Conservation (phyloP, 2,888 invertebrate genomes). For the Clepsis dumicolana region DNA sequence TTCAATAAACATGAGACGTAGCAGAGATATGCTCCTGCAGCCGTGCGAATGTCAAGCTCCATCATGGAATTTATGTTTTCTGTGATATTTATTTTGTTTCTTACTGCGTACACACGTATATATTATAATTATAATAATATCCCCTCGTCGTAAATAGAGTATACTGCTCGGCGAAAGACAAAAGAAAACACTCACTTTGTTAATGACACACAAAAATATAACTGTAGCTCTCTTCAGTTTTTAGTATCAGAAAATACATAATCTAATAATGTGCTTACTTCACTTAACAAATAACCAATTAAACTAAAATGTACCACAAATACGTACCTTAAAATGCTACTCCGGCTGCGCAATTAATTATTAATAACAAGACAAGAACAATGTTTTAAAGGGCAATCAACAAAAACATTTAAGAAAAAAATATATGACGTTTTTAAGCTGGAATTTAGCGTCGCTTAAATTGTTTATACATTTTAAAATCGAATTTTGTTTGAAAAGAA, state of each 20-base stretch:
- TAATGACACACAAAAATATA: conserved; percentile 12
- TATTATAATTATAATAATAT: conserved; percentile 10
- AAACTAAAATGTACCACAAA: neutral
- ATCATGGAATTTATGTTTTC: neutral
- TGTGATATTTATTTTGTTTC: neutral
- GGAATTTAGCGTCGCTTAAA: neutral
- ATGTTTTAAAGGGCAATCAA: neutral
- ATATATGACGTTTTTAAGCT: neutral
- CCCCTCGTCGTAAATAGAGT: neutral
- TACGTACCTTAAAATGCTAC: neutral
- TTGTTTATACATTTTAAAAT: conserved; percentile 16
- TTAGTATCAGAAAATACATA: neutral
- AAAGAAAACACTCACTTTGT: conserved; percentile 9
- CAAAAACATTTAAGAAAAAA: neutral
- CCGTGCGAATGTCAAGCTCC: conserved; percentile 34
- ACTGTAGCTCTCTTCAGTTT: conserved; percentile 1
- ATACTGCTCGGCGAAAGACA: conserved; percentile 19
- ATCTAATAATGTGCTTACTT: no score
- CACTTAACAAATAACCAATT: no score
- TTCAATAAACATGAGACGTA: conserved; percentile 10
- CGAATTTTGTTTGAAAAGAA: conserved; percentile 31
- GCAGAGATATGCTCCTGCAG: conserved; percentile 23
- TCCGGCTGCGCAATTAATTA: neutral
- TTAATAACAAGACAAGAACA: neutral
- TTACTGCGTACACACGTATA: neutral